Evolutionary conservation across 2,888 invertebrate species (phyloP).

Genomic region (Pterostichus madidus): DNA sequence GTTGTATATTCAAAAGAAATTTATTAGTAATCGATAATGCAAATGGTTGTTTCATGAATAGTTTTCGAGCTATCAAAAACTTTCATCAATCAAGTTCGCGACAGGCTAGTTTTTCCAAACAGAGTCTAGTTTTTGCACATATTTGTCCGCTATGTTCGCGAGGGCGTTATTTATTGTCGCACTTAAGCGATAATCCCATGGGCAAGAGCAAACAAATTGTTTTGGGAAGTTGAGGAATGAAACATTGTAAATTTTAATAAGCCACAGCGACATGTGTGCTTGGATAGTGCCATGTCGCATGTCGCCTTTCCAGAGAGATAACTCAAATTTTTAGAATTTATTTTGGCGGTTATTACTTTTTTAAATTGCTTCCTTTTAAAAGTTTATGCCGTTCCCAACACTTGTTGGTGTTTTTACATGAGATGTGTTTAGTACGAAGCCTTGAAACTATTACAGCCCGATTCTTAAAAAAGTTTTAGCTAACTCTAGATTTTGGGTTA

Average conservation of each 20-base stretch:
- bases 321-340: neutral
- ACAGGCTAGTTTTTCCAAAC: neutral
- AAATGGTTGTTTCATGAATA: constrained; percentile 40
- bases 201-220: constrained; percentile 36
- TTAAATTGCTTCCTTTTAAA: neutral
- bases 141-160: constrained; percentile 29
- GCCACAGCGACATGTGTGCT: constrained; percentile 5
- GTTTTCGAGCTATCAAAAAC: constrained; percentile 15
- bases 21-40: constrained; percentile 31
- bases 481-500: no score
- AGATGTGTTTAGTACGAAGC: no score
- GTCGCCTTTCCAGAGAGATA: neutral
- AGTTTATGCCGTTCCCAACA: neutral
- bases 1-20: constrained; percentile 3
- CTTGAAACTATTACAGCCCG: no score
- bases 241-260: constrained; percentile 41
- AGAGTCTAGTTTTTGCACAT: constrained; percentile 24
- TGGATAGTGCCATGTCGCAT: neutral
- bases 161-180: constrained; percentile 15
- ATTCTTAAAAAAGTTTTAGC: no score
- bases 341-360: neutral
- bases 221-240: constrained; percentile 43
- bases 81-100: constrained; percentile 18
- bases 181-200: constrained; percentile 31
- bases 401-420: no score